Percentiles rank a stretch among this genome's conserved stretches.
Conservation (phyloP, 2,888 invertebrate genomes). For the Gortyna flavago region DNA sequence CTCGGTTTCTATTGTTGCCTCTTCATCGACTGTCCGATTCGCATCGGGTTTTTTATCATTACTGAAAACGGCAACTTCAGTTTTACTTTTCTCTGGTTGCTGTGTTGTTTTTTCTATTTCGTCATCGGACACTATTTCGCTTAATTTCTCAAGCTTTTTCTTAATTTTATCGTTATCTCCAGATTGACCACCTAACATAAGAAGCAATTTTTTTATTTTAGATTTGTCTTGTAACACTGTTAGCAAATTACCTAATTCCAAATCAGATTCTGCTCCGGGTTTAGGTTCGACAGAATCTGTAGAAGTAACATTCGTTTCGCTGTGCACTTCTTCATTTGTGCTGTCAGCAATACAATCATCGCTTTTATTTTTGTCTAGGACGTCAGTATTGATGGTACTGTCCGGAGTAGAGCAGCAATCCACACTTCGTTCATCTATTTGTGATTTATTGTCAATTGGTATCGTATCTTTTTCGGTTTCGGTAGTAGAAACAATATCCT, state of each 20-base stretch:
- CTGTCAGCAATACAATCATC: slow-evolving; percentile 75
- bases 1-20: slow-evolving; percentile 22
- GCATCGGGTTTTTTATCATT: slow-evolving; percentile 4
- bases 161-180: slow-evolving; percentile 87
- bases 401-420: slow-evolving; percentile 77
- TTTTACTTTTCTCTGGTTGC: slow-evolving; percentile 19
- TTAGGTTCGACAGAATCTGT: slow-evolving; percentile 70
- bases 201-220: slow-evolving; percentile 87
- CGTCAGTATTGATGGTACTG: slow-evolving; percentile 78
- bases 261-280: slow-evolving; percentile 65
- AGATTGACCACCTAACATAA: slow-evolving; percentile 81
- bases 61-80: slow-evolving; percentile 1
- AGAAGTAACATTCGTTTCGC: slow-evolving; percentile 78
- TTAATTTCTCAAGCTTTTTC: slow-evolving; percentile 90
- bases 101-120: slow-evolving; percentile 66
- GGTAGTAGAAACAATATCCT: slow-evolving; percentile 79
- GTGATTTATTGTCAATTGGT: slow-evolving; percentile 43
- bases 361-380: slow-evolving; percentile 52
- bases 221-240: slow-evolving; percentile 86
- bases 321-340: slow-evolving; percentile 72
- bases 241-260: slow-evolving; percentile 78
- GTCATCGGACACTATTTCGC: slow-evolving; percentile 89
- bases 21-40: slow-evolving; percentile 4
- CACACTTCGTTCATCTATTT: slow-evolving; percentile 44
- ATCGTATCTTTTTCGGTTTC: slow-evolving; percentile 58